These are phyloP conservation scores for Rhagium mordax DNA, from an alignment of 2,888 invertebrate species.

Conservation along the genomic window DNA sequence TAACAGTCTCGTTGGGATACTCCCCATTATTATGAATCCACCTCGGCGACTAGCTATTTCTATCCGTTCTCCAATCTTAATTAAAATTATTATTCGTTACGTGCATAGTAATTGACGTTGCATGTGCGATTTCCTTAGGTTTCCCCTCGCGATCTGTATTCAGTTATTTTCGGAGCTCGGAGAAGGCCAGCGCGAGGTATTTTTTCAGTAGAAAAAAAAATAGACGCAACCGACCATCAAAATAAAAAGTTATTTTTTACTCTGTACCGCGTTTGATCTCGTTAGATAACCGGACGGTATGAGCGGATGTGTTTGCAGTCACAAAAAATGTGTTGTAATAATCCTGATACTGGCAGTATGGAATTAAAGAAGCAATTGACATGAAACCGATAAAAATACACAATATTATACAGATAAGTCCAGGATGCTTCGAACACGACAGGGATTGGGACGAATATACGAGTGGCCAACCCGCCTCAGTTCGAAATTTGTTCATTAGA, in stretches of 20 bases:
- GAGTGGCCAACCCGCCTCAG: too few relatives aligned
- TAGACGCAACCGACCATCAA: neutral
- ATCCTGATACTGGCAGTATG: too few relatives aligned
- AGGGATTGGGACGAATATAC: too few relatives aligned
- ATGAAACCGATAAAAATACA: too few relatives aligned
- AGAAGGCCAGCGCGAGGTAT: neutral
- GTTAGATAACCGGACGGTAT: neutral
- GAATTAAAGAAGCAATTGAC: too few relatives aligned
- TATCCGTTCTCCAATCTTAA: neutral
- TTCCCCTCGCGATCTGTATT: neutral
- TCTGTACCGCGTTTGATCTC: neutral
- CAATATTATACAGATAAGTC: too few relatives aligned
- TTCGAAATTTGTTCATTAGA: too few relatives aligned
- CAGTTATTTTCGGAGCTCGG: conserved; percentile 2
- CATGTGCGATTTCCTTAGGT: neutral
- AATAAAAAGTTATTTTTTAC: neutral
- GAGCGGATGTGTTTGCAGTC: too few relatives aligned
- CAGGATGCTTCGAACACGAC: too few relatives aligned
- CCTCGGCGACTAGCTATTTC: conserved; percentile 4
- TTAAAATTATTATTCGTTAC: neutral
- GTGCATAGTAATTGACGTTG: conserved; percentile 2
- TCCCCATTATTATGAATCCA: neutral
- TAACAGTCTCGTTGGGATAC: neutral
- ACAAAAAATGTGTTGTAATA: too few relatives aligned
- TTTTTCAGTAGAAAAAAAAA: conserved; percentile 1